These are phyloP conservation scores for Sapajus apella DNA, from an alignment of 2,113 vertebrate genomes.

Conservation along the genomic window DNA sequence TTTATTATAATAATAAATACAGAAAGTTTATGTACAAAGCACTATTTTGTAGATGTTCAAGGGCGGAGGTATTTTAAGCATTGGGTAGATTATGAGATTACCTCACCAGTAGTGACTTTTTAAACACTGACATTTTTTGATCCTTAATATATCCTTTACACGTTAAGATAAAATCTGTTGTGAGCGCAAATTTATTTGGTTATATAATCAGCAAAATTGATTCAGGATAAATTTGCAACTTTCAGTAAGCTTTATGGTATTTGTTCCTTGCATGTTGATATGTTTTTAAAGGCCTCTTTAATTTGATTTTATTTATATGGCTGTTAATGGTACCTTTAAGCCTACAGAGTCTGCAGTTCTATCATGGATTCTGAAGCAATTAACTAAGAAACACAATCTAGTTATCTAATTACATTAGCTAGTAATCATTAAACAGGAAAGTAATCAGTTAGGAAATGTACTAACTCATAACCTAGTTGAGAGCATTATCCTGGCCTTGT, in stretches of 20 bases:
- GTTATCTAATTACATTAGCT: not conserved
- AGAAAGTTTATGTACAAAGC: not conserved
- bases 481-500: rapidly evolving
- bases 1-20: not conserved
- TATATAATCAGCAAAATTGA: not conserved
- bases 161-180: not conserved
- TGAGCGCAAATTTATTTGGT: not conserved
- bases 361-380: not conserved
- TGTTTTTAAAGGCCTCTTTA: not conserved
- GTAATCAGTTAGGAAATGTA: not conserved
- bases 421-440: not conserved
- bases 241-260: not conserved
- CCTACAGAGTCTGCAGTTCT: not conserved
- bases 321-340: not conserved
- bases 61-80: not conserved
- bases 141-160: not conserved
- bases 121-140: not conserved
- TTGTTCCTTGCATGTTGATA: not conserved
- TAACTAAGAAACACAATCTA: not conserved
- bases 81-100: not conserved
- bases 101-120: not conserved
- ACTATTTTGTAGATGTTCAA: not conserved
- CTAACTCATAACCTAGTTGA: not conserved
- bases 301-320: not conserved
- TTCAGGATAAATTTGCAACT: not conserved